Conservation (phyloP, 2,888 invertebrate species). For the Stenoptilia bipunctidactyla region DNA sequence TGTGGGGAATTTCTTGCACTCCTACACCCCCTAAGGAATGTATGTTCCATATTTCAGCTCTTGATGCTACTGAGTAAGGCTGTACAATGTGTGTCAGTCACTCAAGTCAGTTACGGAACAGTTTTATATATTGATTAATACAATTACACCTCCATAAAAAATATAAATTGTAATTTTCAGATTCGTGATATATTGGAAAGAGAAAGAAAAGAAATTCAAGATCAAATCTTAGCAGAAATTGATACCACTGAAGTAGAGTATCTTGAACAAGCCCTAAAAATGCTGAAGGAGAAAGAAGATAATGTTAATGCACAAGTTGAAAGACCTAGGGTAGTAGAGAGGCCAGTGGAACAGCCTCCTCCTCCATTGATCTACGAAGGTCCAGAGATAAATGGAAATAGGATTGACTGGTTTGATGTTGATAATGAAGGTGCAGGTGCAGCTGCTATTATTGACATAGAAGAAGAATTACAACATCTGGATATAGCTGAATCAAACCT, state of each 20-base stretch:
- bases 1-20: too few relatives aligned
- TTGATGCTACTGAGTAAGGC: too few relatives aligned
- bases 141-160: too few relatives aligned
- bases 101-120: too few relatives aligned
- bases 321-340: conserved; percentile 23
- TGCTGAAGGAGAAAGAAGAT: conserved; percentile 71
- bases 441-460: conserved; percentile 18
- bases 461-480: conserved; percentile 32
- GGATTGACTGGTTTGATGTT: conserved; percentile 56
- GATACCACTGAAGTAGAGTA: conserved; percentile 87
- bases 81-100: too few relatives aligned
- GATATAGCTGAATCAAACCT: conserved; percentile 29
- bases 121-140: too few relatives aligned
- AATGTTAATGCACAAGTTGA: conserved; percentile 25
- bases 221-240: conserved; percentile 75
- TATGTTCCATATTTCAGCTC: too few relatives aligned
- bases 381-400: conserved; percentile 36
- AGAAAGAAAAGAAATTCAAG: conserved; percentile 78
- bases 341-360: conserved; percentile 19
- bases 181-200: conserved; percentile 78
- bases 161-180: conserved; percentile 29
- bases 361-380: conserved; percentile 37
- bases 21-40: too few relatives aligned
- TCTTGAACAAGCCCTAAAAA: conserved; percentile 84
- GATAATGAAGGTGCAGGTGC: conserved; percentile 47